Evolutionary conservation across 1,140 invertebrate species (phyloP).

Genomic region (Bombus turneri): DNA sequence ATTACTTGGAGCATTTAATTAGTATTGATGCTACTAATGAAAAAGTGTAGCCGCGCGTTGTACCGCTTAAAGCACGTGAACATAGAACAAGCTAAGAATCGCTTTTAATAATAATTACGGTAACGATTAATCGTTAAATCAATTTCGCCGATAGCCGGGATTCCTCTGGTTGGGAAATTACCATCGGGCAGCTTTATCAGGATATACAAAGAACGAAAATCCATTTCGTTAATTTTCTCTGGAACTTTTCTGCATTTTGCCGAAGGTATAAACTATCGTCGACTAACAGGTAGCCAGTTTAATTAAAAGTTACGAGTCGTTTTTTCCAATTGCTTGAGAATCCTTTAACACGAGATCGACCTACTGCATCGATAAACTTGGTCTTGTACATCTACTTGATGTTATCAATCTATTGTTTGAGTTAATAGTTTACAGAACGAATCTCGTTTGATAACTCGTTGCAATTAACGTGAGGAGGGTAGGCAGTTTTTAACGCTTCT

Average conservation of each 20-base stretch:
- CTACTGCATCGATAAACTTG: background rate
- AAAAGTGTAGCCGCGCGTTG: background rate
- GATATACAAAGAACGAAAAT: slow-evolving; percentile 16
- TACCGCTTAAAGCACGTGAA: background rate
- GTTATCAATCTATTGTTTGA: too few species aligned
- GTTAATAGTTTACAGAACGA: too few species aligned
- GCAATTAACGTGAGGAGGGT: too few species aligned
- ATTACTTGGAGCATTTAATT: background rate
- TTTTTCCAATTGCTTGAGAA: slow-evolving; percentile 6
- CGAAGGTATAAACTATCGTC: background rate
- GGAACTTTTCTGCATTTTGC: background rate
- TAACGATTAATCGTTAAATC: slow-evolving; percentile 3
- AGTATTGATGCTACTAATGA: background rate
- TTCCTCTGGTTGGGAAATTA: background rate
- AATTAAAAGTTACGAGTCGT: slow-evolving; percentile 24
- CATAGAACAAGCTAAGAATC: background rate
- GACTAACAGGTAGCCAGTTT: background rate
- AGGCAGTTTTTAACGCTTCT: too few species aligned
- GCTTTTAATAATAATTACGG: background rate
- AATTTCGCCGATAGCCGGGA: background rate
- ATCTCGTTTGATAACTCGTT: too few species aligned
- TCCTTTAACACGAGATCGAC: background rate
- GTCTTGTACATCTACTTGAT: background rate
- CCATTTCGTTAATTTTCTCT: slow-evolving; percentile 21
- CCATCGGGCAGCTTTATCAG: slow-evolving; percentile 3